phyloP scores from a whole-genome alignment of 2,888 invertebrate genomes.

The Eupithecia dodoneata region DNA sequence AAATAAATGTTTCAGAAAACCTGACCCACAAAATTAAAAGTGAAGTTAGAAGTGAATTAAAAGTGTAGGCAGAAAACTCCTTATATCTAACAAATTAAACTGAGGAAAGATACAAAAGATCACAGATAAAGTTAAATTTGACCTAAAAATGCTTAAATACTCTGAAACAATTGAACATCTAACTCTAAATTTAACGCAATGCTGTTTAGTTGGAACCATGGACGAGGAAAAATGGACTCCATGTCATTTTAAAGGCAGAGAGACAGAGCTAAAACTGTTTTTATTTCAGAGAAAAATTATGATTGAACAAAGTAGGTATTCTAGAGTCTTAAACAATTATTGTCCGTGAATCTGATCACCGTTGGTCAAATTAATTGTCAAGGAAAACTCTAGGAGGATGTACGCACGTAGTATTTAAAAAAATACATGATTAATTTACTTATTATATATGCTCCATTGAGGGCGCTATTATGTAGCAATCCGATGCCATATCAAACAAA shows the following conservation, averaged over 20 bases:
- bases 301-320: background rate
- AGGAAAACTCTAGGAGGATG: background rate
- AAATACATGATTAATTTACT: too few relatives aligned
- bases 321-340: background rate
- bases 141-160: background rate
- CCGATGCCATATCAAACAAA: too few relatives aligned
- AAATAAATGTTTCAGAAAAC: too few relatives aligned
- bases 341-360: background rate
- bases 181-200: conserved; percentile 1
- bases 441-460: too few relatives aligned
- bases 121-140: background rate
- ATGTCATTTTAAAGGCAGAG: background rate
- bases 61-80: background rate
- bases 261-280: background rate
- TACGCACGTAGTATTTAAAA: too few relatives aligned
- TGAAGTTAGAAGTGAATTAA: background rate
- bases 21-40: background rate
- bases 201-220: background rate
- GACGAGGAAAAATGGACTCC: background rate
- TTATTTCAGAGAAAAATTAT: background rate
- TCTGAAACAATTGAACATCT: background rate
- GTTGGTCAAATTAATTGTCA: background rate
- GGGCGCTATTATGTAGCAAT: too few relatives aligned
- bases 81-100: background rate
- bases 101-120: background rate